Evolutionary conservation across 1,140 invertebrate species (phyloP), one percentile per base, ranked within the genome.

Genomic region (Gonioctena quinquepunctata): DNA sequence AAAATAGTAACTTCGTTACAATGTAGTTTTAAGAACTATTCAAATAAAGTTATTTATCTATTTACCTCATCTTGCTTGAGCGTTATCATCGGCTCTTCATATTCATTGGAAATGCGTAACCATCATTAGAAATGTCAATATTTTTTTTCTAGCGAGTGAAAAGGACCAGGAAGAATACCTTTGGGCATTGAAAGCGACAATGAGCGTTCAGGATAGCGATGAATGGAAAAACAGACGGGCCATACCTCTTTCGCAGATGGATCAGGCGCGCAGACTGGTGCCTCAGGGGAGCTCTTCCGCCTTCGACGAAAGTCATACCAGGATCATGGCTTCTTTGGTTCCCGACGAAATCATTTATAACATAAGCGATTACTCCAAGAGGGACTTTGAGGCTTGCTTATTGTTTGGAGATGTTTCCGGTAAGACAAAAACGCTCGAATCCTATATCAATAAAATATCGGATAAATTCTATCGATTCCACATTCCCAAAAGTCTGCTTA

Each of bases 311-410:
- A 65, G 52, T 1, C 82, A 86, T 26, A 86, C 85, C 1, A 86
- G 86, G 77, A 87, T 87, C 65, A 86, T 88, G 61, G 88, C 88
- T 0, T 88, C 89, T 0, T 84, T 90, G 82, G 86, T 89, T 23
- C 88, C 88, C 0, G 88, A 90, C 73, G 88, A 89, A 78, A 87
- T 90, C 66, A 83, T 90, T 2, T 86, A 88, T 72, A 77, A 87
- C 72, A 85, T 86, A 52, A 74, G 84, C 6, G 82, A 88, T 76
- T 87, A 86, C 64, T 71, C 82, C 0, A 83, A 85, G 0, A 82
- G 87, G 68, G 80, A 78, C 69, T 89, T 89, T 72, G 82, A 88
- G 22, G 87, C 86, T 5, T 88, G 88, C 2, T 77, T 90, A 2
- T 86, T 90, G 84, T 85, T 89, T 72, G 88, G 87, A 4, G 89